These are phyloP conservation scores for Eupithecia exiguata DNA, from an alignment of 2,888 invertebrate species.

Conservation along the genomic window DNA sequence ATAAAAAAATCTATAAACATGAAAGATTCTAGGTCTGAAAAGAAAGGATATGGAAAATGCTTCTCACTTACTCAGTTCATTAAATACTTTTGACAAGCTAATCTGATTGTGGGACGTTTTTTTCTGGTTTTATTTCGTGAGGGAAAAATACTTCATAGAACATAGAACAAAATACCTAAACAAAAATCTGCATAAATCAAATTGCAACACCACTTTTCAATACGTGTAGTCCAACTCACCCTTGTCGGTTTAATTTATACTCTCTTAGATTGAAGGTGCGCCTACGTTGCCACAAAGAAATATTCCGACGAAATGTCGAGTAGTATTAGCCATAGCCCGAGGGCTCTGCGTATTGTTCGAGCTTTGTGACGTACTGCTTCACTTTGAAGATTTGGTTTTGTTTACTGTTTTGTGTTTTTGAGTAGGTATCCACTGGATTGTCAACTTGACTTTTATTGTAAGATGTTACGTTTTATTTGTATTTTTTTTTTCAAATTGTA, in stretches of 20 bases:
- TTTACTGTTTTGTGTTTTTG: slow-evolving; percentile 16
- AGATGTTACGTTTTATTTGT: background rate
- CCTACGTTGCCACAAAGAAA: slow-evolving; percentile 38
- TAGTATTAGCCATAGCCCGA: slow-evolving; percentile 36
- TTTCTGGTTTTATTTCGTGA: too few relatives aligned
- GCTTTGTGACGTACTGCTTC: slow-evolving; percentile 4
- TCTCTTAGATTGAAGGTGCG: background rate
- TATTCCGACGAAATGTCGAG: slow-evolving; percentile 39
- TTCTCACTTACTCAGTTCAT: too few relatives aligned
- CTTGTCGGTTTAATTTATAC: background rate
- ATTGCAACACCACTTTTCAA: background rate
- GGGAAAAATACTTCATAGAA: too few relatives aligned
- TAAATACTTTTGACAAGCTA: background rate
- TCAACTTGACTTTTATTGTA: background rate
- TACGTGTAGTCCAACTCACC: background rate
- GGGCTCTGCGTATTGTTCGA: slow-evolving; percentile 33
- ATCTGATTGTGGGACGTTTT: background rate
- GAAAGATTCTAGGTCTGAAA: too few relatives aligned
- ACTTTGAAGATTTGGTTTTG: slow-evolving; percentile 18
- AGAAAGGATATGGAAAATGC: too few relatives aligned
- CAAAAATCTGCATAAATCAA: background rate
- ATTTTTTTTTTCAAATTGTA: background rate
- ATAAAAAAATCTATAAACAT: too few relatives aligned
- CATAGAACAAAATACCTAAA: too few relatives aligned
- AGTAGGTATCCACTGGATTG: background rate